Conservation (phyloP, 2,888 invertebrate species). For the Cylloceria caligata region DNA sequence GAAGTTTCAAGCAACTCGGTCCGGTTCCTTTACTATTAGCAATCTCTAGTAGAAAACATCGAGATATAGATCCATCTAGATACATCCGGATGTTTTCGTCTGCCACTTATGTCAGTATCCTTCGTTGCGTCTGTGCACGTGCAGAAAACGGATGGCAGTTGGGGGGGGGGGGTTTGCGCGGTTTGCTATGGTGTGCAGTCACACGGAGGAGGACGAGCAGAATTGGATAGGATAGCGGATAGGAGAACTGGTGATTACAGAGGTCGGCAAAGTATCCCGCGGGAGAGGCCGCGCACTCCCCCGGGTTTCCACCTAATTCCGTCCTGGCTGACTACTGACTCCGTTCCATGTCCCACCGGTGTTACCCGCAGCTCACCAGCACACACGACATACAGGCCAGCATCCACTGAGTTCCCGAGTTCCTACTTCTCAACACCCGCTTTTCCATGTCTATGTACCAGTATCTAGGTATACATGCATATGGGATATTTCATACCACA, state of each 20-base stretch:
- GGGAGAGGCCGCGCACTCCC: constrained; percentile 79
- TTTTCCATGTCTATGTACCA: constrained; percentile 20
- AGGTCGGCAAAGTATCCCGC: constrained; percentile 79
- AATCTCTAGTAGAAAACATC: constrained; percentile 2
- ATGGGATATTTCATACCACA: too few relatives aligned
- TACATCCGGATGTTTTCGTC: constrained; percentile 59
- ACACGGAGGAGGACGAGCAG: constrained; percentile 76
- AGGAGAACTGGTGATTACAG: constrained; percentile 82
- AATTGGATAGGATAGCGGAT: constrained; percentile 82
- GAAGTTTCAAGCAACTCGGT: too few relatives aligned
- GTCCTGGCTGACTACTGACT: constrained; percentile 82
- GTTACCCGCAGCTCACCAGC: constrained; percentile 57
- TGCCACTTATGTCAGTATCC: constrained; percentile 27
- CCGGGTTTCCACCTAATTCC: constrained; percentile 83
- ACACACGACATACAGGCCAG: constrained; percentile 42
- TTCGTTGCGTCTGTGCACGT: constrained; percentile 30
- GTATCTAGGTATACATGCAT: not conserved
- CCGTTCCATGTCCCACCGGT: constrained; percentile 73
- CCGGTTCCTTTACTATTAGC: too few relatives aligned
- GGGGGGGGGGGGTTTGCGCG: constrained; percentile 57
- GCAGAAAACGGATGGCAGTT: constrained; percentile 22
- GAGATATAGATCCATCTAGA: constrained; percentile 5
- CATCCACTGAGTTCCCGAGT: constrained; percentile 39
- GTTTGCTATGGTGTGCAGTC: constrained; percentile 58
- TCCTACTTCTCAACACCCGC: constrained; percentile 44